phyloP scores from a whole-genome alignment of 2,888 invertebrate genomes.

The Helobdella robusta region DNA sequence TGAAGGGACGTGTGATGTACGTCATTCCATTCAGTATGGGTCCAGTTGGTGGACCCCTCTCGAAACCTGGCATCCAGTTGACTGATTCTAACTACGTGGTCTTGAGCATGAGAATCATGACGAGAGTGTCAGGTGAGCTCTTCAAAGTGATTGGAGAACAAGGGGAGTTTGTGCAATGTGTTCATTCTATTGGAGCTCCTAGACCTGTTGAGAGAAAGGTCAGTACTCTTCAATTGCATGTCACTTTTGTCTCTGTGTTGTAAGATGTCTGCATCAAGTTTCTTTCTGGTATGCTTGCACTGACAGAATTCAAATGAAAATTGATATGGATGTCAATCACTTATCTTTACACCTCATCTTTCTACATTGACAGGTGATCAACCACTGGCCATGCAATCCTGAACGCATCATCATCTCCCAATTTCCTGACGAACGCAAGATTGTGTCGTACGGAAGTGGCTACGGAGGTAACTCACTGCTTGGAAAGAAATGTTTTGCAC shows the following conservation, averaged over 20 bases:
- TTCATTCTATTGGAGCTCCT: slow-evolving; percentile 38
- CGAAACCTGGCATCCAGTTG: slow-evolving; percentile 38
- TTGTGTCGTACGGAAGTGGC: slow-evolving; percentile 38
- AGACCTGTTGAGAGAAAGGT: slow-evolving; percentile 30
- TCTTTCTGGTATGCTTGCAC: too few relatives aligned
- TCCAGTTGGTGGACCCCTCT: slow-evolving; percentile 38
- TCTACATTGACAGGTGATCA: slow-evolving; percentile 31
- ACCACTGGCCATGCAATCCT: slow-evolving; percentile 41
- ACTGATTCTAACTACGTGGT: slow-evolving; percentile 41
- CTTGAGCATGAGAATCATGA: slow-evolving; percentile 39
- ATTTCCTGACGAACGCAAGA: slow-evolving; percentile 36
- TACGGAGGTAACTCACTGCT: slow-evolving; percentile 41
- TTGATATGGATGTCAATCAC: background rate
- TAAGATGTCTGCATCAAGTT: too few relatives aligned
- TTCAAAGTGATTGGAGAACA: slow-evolving; percentile 31
- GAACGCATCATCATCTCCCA: slow-evolving; percentile 37
- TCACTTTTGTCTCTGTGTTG: too few relatives aligned
- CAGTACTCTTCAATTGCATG: too few relatives aligned
- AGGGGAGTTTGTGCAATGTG: slow-evolving; percentile 37
- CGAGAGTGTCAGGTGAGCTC: slow-evolving; percentile 34
- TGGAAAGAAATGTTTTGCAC: slow-evolving; percentile 41
- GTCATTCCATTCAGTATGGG: slow-evolving; percentile 41
- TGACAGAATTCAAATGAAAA: too few relatives aligned
- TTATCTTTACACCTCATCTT: too few relatives aligned
- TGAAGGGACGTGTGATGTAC: slow-evolving; percentile 38